Evolutionary conservation across 1,140 invertebrate genomes (phyloP).

Genomic region (Drosophila baimaii): DNA sequence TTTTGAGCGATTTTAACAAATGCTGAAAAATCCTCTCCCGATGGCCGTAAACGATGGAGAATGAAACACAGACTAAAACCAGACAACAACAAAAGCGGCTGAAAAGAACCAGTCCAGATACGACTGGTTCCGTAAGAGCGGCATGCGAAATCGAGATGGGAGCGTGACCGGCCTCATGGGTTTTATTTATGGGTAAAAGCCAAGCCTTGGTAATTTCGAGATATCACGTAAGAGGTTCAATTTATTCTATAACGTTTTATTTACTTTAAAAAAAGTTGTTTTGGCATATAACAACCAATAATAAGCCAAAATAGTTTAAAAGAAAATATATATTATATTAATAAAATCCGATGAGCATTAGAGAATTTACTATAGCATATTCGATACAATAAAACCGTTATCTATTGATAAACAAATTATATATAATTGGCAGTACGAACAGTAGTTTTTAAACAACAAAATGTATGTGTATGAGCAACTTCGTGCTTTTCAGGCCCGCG

Average conservation of each 20-base stretch:
- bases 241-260: too few relatives aligned
- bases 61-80: constrained; percentile 68
- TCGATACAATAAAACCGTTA: too few relatives aligned
- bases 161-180: constrained; percentile 3
- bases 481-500: neutral
- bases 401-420: too few relatives aligned
- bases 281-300: too few relatives aligned
- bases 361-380: too few relatives aligned
- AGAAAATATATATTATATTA: too few relatives aligned
- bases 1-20: constrained; percentile 54
- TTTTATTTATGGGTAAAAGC: neutral
- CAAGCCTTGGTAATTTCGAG: too few relatives aligned
- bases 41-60: constrained; percentile 49
- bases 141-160: constrained; percentile 11
- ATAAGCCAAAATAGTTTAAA: too few relatives aligned
- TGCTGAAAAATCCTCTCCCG: constrained; percentile 6
- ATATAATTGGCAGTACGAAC: too few relatives aligned
- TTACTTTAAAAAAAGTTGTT: too few relatives aligned
- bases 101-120: constrained; percentile 45
- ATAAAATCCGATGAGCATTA: too few relatives aligned
- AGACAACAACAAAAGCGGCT: constrained; percentile 62
- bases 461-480: neutral
- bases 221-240: too few relatives aligned
- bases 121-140: constrained; percentile 29
- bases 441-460: neutral